phyloP scores from a whole-genome alignment of 2,888 invertebrate species.

The Standfussiana lucernea region DNA sequence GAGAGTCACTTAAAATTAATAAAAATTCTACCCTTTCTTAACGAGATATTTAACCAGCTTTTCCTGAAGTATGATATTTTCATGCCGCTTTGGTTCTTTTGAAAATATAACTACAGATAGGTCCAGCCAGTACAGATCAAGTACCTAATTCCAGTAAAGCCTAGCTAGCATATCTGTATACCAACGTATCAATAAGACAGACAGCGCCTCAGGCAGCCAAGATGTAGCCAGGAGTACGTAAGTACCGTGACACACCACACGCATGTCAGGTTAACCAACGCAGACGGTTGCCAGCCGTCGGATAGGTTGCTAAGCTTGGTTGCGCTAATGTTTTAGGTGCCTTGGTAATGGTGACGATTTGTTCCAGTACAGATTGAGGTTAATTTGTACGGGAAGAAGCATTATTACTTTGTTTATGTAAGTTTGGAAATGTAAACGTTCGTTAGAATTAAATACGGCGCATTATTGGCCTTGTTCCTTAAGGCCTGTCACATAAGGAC shows the following conservation, averaged over 20 bases:
- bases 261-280: conserved; percentile 34
- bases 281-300: conserved; percentile 19
- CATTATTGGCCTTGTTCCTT: background rate
- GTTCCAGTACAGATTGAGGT: background rate
- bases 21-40: background rate
- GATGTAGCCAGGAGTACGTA: conserved; percentile 6
- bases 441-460: background rate
- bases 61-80: background rate
- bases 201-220: background rate
- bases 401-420: background rate
- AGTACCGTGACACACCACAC: conserved; percentile 29
- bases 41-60: background rate
- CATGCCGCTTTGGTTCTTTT: background rate
- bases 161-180: background rate
- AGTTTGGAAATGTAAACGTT: background rate
- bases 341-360: conserved; percentile 36
- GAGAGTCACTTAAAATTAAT: no score
- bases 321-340: conserved; percentile 29
- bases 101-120: background rate
- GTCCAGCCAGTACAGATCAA: background rate
- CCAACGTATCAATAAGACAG: background rate
- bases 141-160: background rate
- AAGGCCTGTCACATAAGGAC: background rate
- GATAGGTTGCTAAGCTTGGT: conserved; percentile 24
- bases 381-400: background rate